Conservation (phyloP, 2,797 vertebrate genomes). For the Okamejei kenojei region DNA sequence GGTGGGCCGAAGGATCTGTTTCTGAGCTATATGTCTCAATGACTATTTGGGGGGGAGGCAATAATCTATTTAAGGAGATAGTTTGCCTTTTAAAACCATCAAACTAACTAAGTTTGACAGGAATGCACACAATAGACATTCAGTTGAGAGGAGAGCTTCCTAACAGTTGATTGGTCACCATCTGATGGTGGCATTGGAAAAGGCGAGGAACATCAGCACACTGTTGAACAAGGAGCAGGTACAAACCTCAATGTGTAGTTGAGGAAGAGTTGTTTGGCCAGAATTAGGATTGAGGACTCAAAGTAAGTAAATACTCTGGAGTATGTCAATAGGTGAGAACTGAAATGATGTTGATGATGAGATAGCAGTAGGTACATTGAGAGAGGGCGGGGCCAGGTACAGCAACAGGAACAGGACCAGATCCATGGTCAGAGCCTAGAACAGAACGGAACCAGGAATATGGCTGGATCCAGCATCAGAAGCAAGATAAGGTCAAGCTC, state of each 20-base stretch:
- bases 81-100: neutral
- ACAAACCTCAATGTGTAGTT: neutral
- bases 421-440: neutral
- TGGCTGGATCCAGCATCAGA: neutral
- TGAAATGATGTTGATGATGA: neutral
- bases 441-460: neutral
- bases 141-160: neutral
- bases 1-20: too few species aligned
- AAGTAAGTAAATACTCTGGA: neutral
- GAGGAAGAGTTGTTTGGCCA: neutral
- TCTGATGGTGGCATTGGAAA: neutral
- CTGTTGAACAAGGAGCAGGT: neutral
- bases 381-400: neutral
- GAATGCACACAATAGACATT: neutral
- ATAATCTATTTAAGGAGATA: neutral
- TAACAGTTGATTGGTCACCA: neutral
- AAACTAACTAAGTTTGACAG: neutral
- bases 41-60: neutral
- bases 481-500: neutral
- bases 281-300: neutral
- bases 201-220: neutral
- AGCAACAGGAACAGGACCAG: neutral
- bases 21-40: too few species aligned
- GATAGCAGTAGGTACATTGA: neutral
- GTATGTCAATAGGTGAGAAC: neutral